Evolutionary conservation across 2,113 vertebrate genomes (phyloP), one percentile per base, ranked within the genome.

Genomic region (Laticauda laticaudata): DNA sequence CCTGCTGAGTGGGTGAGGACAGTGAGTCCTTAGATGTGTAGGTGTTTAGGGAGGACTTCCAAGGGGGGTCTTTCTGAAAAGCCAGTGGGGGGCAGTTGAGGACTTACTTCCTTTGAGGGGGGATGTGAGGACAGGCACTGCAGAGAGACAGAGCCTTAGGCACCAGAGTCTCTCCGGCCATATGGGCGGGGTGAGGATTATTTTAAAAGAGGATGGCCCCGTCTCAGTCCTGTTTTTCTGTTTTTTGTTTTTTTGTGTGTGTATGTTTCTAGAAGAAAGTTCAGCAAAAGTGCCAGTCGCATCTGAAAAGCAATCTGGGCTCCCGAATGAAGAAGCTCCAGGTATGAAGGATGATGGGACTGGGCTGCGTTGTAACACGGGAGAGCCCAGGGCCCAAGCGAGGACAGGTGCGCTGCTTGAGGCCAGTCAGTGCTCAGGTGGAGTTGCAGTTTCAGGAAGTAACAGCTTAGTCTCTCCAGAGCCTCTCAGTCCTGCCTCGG

Each of bases 341-440:
- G 96, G 97, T 97, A 97, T 97, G 97, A 97, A 96, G 95, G 96
- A 95, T 95, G 96, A 51, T 96, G 95, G 94, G 93, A 95, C 96
- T 96, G 92, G 97, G 93, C 94, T 64, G 57, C 94, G 96, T 92
- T 94, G 93, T 97, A 96, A 94, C 96, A 94, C 95, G 96, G 96
- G 92, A 94, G 93, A 86, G 92, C 92, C 91, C 91, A 96, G 90
- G 89, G 93, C 94, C 94, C 88, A 81, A 96, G 93, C 95, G 95
- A 96, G 96, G 95, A 92, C 94, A 95, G 91, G 56, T 97, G 95
- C 96, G 95, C 93, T 93, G 88, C 29, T 95, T 86, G 92, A 95
- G 92, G 93, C 34, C 92, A 93, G 0, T 51, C 11, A 94, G 61
- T 93, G 92, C 91, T 81, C 95, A 97, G 95, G 94, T 0, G 0